Base-by-base conservation (phyloP, 2,888 invertebrate species). In the Monoplex corrugatus region DNA sequence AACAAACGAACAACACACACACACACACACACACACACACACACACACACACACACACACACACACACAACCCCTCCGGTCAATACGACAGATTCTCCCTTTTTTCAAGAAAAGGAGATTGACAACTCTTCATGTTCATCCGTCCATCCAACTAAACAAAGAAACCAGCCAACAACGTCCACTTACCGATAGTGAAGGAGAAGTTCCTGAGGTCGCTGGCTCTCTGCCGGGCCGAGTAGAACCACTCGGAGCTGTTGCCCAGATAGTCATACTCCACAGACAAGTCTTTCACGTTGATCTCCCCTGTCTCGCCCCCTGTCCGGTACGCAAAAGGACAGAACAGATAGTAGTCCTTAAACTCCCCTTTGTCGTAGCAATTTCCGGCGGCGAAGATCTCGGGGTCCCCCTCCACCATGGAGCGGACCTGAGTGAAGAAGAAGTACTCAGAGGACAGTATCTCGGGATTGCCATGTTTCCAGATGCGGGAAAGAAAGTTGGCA, bases 351-450 rank as follows among this genome's bases (percentile, higher is more conserved):
- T 98, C 97, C 94, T 97, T 97, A 96, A 98, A 99, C 95, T 98
- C 98, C 92, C 97, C 92, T 96, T 98, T 97, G 95, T 99, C 99
- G 95, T 99, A 99, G 95, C 99, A 99, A 95, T 99, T 99, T 5
- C 99, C 99, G 28, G 98, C 99, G 2, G 98, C 99, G 95, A 99
- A 99, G 92, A 99, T 98, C 95, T 98, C 98, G 94, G 98, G 98
- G 95, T 99, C 98, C 93, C 98, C 98, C 95, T 99, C 98, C 0
- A 98, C 98, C 98, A 98, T 98, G 28, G 98, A 98, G 93, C 98
- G 97, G 1, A 99, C 98, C 87, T 98, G 98, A 0, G 98, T 98
- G 95, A 98, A 98, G 83, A 99, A 97, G 40, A 99, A 96, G 96
- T 98, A 98, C 95, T 98, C 98, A 45, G 98, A 98, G 92, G 97